Percentiles rank a stretch among this genome's conserved stretches.
phyloP scores from a whole-genome alignment of 1,140 invertebrate species.

The Drosophila funebris region DNA sequence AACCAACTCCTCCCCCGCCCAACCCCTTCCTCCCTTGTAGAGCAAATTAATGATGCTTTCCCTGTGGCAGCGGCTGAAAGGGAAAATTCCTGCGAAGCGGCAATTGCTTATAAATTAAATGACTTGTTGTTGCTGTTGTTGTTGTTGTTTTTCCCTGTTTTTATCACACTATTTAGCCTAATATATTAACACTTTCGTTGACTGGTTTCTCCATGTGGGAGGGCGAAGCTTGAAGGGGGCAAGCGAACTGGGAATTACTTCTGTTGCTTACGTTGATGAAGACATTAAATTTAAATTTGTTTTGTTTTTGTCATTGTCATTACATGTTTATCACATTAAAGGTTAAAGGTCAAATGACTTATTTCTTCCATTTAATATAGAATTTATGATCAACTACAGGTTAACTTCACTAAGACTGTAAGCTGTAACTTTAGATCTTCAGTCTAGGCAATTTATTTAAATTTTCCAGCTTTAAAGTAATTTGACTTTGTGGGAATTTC shows the following conservation, averaged over 20 bases:
- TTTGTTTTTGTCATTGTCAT: conserved; percentile 36
- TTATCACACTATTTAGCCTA: conserved; percentile 72
- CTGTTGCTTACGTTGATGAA: conserved; percentile 37
- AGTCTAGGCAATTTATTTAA: too few species aligned
- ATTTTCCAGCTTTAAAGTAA: too few species aligned
- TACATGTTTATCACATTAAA: conserved; percentile 8
- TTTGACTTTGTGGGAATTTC: too few species aligned
- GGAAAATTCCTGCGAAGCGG: conserved; percentile 46
- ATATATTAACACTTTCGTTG: conserved; percentile 67
- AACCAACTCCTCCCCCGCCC: background rate
- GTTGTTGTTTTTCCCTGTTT: conserved; percentile 40
- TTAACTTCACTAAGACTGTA: background rate
- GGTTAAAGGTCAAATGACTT: conserved; percentile 8
- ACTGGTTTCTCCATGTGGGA: conserved; percentile 24
- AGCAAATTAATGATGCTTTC: conserved; percentile 78
- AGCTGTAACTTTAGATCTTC: background rate
- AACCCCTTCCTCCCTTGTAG: conserved; percentile 14
- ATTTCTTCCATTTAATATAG: background rate
- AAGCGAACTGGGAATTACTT: background rate
- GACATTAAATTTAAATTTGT: conserved; percentile 53
- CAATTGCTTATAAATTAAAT: conserved; percentile 74
- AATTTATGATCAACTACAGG: background rate
- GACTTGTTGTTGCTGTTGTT: conserved; percentile 42
- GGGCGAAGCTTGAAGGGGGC: conserved; percentile 10
- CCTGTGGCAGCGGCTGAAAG: conserved; percentile 32